These are phyloP conservation scores for Helicoverpa assulta DNA, from an alignment of 2,888 invertebrate genomes.

Conservation along the genomic window DNA sequence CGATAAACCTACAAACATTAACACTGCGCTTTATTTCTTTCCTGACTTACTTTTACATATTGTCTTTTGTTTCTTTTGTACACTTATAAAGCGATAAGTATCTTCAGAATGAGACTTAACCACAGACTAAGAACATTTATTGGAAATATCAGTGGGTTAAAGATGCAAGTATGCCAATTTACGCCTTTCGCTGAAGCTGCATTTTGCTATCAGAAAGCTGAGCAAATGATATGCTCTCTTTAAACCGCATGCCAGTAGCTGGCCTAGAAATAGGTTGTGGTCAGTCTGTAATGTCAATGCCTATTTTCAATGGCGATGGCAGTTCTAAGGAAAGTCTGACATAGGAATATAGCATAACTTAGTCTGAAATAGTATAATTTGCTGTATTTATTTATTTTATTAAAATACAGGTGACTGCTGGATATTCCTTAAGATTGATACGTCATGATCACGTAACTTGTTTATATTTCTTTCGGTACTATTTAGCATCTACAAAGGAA, in stretches of 20 bases:
- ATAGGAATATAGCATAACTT: background rate
- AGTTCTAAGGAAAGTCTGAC: slow-evolving; percentile 5
- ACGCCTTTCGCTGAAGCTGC: slow-evolving; percentile 21
- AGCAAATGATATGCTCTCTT: slow-evolving; percentile 24
- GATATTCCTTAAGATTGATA: no score
- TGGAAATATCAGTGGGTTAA: slow-evolving; percentile 41
- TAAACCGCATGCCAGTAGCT: slow-evolving; percentile 29
- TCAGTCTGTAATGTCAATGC: slow-evolving; percentile 15
- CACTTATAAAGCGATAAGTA: slow-evolving; percentile 1
- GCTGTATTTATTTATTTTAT: no score
- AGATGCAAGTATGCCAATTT: slow-evolving; percentile 24
- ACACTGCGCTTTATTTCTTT: slow-evolving; percentile 31
- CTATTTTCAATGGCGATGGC: slow-evolving; percentile 6
- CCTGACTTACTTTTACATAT: slow-evolving; percentile 28
- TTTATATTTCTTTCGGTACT: no score
- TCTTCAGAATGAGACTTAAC: slow-evolving; percentile 18
- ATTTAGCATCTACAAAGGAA: no score
- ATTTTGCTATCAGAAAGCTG: slow-evolving; percentile 39
- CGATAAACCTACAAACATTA: slow-evolving; percentile 40
- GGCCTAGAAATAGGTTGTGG: slow-evolving; percentile 25
- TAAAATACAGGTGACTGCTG: no score
- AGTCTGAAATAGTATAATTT: no score
- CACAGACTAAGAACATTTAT: slow-evolving; percentile 1
- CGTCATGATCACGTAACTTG: no score
- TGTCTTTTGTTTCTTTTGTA: slow-evolving; percentile 20